Evolutionary conservation across 2,888 invertebrate species (phyloP).

Genomic region (Thymelicus lineola): DNA sequence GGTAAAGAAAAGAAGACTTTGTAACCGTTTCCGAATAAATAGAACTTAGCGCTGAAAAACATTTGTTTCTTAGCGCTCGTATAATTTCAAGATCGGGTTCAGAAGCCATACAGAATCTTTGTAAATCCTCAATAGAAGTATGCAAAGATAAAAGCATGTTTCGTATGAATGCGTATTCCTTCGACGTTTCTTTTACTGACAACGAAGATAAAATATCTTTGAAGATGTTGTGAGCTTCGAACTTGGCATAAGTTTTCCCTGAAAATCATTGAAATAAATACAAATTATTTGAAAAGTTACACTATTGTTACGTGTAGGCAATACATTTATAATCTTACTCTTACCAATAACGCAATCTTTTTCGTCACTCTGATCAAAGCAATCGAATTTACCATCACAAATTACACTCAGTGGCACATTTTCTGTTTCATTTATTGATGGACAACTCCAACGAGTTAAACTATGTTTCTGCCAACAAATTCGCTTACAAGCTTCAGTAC

Average conservation of each 20-base stretch:
- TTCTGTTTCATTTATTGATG: conserved; percentile 51
- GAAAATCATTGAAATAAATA: conserved; percentile 39
- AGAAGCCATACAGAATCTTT: conserved; percentile 49
- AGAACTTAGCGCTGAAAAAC: conserved; percentile 52
- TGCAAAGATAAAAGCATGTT: conserved; percentile 51
- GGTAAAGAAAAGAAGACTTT: conserved; percentile 42
- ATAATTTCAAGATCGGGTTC: conserved; percentile 48
- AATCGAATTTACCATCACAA: conserved; percentile 76
- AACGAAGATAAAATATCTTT: conserved; percentile 54
- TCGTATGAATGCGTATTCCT: conserved; percentile 48
- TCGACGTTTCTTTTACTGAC: conserved; percentile 50
- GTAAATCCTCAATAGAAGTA: conserved; percentile 51
- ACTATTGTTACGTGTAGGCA: neutral
- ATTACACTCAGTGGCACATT: conserved; percentile 58
- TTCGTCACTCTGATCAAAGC: conserved; percentile 72
- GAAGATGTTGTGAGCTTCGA: conserved; percentile 59
- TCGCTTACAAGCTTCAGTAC: conserved; percentile 57
- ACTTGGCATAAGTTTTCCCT: conserved; percentile 54
- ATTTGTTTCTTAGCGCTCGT: conserved; percentile 54
- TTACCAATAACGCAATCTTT: conserved; percentile 59
- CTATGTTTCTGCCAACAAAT: conserved; percentile 62
- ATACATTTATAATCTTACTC: conserved; percentile 2
- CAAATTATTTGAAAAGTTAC: neutral
- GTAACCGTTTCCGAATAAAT: conserved; percentile 56
- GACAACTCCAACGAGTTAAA: conserved; percentile 61